phyloP scores from a whole-genome alignment of 2,797 vertebrate genomes.

The Octomys mimax region DNA sequence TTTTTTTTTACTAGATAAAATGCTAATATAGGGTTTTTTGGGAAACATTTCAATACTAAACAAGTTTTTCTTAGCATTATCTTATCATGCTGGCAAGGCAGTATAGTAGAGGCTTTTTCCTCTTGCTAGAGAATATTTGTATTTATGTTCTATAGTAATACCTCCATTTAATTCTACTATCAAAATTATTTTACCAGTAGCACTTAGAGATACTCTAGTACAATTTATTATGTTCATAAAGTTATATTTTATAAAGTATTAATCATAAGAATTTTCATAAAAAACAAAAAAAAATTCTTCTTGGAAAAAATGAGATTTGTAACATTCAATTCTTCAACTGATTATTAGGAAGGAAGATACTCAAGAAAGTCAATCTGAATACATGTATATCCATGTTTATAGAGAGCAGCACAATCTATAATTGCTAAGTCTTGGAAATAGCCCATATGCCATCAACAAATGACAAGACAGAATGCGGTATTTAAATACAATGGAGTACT shows the following conservation, averaged over 20 bases:
- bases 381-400: not conserved
- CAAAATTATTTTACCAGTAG: slow-evolving; percentile 31
- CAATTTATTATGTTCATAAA: slow-evolving; percentile 46
- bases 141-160: not conserved
- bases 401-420: not conserved
- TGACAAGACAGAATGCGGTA: not conserved
- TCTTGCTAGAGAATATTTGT: not conserved
- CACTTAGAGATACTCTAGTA: not conserved
- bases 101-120: not conserved
- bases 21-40: not conserved
- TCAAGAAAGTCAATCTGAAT: not conserved
- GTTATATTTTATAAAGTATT: not conserved
- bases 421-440: not conserved
- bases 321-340: not conserved
- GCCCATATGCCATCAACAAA: not conserved
- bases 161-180: slow-evolving; percentile 8
- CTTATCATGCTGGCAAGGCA: not conserved
- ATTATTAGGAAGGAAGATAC: slow-evolving; percentile 36
- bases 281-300: not conserved
- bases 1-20: slow-evolving; percentile 4
- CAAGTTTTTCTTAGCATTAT: not conserved
- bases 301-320: slow-evolving; percentile 44
- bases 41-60: slow-evolving; percentile 43
- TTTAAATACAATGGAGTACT: not conserved
- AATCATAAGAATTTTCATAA: not conserved